Evolutionary conservation across 2,888 invertebrate genomes (phyloP).

Genomic region (Metellina segmentata): DNA sequence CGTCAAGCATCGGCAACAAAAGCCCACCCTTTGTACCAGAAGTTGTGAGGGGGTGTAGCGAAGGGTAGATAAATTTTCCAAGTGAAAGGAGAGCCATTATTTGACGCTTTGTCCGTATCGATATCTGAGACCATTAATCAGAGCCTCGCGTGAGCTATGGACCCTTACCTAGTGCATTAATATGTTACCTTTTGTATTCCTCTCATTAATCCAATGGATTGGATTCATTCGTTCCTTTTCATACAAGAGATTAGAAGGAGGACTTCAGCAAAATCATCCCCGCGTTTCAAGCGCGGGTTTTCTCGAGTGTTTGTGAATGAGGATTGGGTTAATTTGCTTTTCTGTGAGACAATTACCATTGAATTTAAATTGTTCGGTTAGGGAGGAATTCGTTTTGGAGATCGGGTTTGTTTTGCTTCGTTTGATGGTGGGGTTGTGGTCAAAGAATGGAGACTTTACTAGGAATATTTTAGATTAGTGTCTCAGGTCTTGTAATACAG

Average conservation of each 20-base stretch:
- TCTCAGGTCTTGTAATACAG: too few species aligned
- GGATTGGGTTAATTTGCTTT: too few species aligned
- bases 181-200: slow-evolving; percentile 50
- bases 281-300: too few species aligned
- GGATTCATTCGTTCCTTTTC: slow-evolving; percentile 17
- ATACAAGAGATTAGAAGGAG: background rate
- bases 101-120: slow-evolving; percentile 67
- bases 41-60: background rate
- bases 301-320: too few species aligned
- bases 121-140: slow-evolving; percentile 59
- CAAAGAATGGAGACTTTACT: too few species aligned
- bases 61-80: slow-evolving; percentile 58
- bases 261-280: too few species aligned
- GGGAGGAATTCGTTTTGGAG: too few species aligned
- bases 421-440: too few species aligned
- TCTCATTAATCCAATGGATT: slow-evolving; percentile 52
- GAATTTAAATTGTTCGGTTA: too few species aligned
- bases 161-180: slow-evolving; percentile 40
- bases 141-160: slow-evolving; percentile 56
- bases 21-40: slow-evolving; percentile 25
- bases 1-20: slow-evolving; percentile 66
- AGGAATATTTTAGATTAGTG: too few species aligned
- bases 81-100: slow-evolving; percentile 65
- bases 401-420: too few species aligned
- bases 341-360: too few species aligned